Percentiles rank a stretch among this genome's conserved stretches.
These are phyloP conservation scores for Andinoacara biseriatus DNA, from an alignment of 2,113 vertebrate species.

Conservation along the genomic window DNA sequence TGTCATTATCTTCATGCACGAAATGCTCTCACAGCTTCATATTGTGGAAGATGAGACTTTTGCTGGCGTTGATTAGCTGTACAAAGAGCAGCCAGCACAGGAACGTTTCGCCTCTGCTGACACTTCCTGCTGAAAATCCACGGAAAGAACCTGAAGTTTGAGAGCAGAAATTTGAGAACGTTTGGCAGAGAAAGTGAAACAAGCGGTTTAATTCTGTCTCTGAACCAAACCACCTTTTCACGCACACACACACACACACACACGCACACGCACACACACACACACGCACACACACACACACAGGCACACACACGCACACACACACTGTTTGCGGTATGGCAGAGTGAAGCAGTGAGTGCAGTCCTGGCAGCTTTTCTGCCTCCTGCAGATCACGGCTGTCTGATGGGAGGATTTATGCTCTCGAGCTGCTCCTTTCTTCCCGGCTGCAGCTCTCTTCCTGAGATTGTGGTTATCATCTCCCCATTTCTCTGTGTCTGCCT, in stretches of 20 bases:
- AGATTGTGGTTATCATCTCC: conserved; percentile 1
- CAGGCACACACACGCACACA: too few species aligned
- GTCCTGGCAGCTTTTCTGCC: conserved; percentile 16
- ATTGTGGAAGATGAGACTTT: neutral
- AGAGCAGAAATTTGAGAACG: neutral
- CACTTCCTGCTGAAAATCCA: neutral
- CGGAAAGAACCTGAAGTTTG: conserved; percentile 50
- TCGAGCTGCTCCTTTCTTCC: conserved; percentile 11
- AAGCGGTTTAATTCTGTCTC: neutral
- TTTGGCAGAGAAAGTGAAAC: neutral
- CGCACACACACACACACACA: too few species aligned
- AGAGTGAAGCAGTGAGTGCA: neutral
- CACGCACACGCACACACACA: too few species aligned
- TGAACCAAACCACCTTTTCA: neutral
- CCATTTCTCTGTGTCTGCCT: neutral
- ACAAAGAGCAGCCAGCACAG: neutral
- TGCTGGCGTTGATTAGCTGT: too few species aligned
- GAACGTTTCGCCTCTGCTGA: neutral
- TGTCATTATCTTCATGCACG: neutral
- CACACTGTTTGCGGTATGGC: neutral
- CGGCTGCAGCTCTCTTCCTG: neutral
- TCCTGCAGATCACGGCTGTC: neutral
- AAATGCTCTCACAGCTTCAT: neutral
- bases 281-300: too few species aligned
- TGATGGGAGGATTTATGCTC: conserved; percentile 49